Percentiles rank a stretch among this genome's conserved stretches.
phyloP scores from a whole-genome alignment of 2,113 vertebrate species.

The Passer montanus region DNA sequence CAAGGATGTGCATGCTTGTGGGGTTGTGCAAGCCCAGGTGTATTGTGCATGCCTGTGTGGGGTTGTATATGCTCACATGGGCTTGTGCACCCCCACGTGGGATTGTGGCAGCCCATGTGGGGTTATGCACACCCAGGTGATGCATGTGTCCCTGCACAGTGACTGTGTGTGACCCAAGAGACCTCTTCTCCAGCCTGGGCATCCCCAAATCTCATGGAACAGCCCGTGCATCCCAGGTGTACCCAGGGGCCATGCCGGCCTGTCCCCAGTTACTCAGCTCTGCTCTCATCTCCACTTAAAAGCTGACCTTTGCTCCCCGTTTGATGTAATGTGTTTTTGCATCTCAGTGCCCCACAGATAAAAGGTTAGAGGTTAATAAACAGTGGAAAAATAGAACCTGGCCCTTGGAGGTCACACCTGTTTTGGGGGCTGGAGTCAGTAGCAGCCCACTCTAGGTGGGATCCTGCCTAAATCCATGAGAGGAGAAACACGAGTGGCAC shows the following conservation, averaged over 20 bases:
- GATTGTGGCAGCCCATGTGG: neutral
- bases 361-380: constrained; percentile 64
- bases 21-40: neutral
- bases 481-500: neutral
- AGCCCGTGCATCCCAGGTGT: rapidly evolving
- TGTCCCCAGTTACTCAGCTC: neutral
- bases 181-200: neutral
- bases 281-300: neutral
- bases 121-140: neutral
- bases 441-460: rapidly evolving
- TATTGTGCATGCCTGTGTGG: neutral
- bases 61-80: neutral
- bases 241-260: rapidly evolving
- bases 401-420: constrained; percentile 62
- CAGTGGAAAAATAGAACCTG: neutral
- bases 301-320: neutral
- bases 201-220: neutral
- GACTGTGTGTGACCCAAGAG: rapidly evolving
- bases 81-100: rapidly evolving
- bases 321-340: constrained; percentile 46
- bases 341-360: neutral
- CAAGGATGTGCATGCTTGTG: neutral
- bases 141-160: rapidly evolving
- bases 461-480: constrained; percentile 21
- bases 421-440: neutral